Conservation (phyloP, 2,113 vertebrate species). For the Condylura cristata region DNA sequence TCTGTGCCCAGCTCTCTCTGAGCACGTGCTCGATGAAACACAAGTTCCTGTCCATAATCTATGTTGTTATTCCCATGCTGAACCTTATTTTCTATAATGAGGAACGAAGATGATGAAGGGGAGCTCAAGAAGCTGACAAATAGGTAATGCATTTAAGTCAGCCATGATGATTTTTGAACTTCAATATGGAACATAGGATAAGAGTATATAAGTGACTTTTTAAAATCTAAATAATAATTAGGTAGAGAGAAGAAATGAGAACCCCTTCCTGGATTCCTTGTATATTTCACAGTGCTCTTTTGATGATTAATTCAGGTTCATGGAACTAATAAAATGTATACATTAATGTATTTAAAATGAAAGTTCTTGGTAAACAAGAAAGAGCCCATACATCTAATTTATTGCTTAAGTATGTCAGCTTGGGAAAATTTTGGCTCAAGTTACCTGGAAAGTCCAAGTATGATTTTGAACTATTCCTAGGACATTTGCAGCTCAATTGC, state of each 20-base stretch:
- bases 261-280: no score
- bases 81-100: slow-evolving; percentile 24
- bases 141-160: neutral
- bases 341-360: no score
- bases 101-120: neutral
- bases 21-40: neutral
- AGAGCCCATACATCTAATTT: no score
- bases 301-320: no score
- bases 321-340: no score
- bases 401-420: no score
- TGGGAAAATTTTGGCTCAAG: no score
- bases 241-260: no score
- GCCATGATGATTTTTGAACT: neutral
- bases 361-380: neutral
- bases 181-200: no score
- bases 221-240: no score
- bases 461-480: neutral
- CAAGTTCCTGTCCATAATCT: neutral
- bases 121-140: neutral
- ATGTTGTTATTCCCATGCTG: slow-evolving; percentile 4
- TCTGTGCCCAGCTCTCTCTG: slow-evolving; percentile 20
- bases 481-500: neutral
- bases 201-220: no score
- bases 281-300: neutral
- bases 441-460: no score